Conservation (phyloP, 2,797 vertebrate genomes). For the Margarornis squamiger region DNA sequence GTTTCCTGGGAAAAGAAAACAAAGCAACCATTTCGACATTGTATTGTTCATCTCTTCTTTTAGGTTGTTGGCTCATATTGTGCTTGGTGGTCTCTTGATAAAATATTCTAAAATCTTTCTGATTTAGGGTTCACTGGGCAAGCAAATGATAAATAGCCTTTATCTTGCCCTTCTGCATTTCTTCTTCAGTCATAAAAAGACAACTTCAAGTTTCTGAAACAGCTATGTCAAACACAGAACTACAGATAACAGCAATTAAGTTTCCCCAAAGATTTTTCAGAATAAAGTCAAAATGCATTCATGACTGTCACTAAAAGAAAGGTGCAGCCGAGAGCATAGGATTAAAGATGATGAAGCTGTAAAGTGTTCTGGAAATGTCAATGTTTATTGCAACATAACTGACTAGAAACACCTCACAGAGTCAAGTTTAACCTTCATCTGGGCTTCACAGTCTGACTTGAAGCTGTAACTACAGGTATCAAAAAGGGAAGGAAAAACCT, state of each 20-base stretch:
- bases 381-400: neutral
- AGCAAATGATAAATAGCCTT: neutral
- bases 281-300: slow-evolving; percentile 1
- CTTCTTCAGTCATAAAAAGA: neutral
- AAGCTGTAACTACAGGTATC: neutral
- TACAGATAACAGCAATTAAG: slow-evolving; percentile 6
- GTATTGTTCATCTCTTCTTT: neutral
- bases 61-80: neutral
- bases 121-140: neutral
- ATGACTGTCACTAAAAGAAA: neutral
- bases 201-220: neutral
- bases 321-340: neutral
- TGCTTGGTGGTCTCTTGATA: neutral
- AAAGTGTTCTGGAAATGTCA: slow-evolving; percentile 10
- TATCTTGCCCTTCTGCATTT: neutral
- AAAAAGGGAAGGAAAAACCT: neutral
- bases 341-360: neutral
- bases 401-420: neutral
- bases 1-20: neutral
- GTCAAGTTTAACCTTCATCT: neutral
- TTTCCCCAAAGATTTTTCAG: neutral
- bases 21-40: neutral
- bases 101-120: neutral
- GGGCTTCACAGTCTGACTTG: neutral
- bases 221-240: neutral